phyloP scores from a whole-genome alignment of 2,113 vertebrate species.

The Acrocephalus arundinaceus region DNA sequence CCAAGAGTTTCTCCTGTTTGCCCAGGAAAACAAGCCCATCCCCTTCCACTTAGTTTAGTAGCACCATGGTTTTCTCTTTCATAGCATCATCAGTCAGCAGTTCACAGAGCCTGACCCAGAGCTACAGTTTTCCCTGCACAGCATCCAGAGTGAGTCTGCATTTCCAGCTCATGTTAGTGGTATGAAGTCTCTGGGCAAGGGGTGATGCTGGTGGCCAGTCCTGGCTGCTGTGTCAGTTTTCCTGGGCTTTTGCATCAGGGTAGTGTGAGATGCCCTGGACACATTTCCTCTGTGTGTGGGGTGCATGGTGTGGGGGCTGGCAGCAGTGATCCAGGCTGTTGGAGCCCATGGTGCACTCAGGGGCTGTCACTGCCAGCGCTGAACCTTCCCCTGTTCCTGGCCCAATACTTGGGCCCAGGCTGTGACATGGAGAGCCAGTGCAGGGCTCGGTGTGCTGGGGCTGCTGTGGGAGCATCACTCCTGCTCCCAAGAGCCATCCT shows the following conservation, averaged over 20 bases:
- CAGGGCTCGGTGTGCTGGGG: background rate
- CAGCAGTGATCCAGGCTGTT: background rate
- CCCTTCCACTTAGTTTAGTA: background rate
- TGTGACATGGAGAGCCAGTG: accelerated
- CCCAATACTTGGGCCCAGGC: background rate
- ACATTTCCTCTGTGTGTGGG: background rate
- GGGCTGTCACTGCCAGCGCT: accelerated
- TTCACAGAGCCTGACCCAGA: background rate
- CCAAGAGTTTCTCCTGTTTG: accelerated
- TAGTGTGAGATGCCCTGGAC: background rate
- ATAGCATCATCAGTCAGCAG: background rate
- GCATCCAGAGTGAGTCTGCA: accelerated
- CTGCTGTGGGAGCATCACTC: background rate
- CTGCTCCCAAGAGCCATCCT: background rate
- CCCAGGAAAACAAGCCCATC: background rate
- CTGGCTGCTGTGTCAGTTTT: background rate
- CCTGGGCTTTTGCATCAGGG: background rate
- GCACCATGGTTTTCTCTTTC: background rate
- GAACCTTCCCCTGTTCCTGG: background rate
- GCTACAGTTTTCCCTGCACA: accelerated
- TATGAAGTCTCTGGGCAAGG: accelerated
- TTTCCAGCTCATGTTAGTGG: background rate
- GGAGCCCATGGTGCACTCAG: accelerated
- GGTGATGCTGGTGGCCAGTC: background rate
- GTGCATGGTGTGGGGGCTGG: accelerated